Base-by-base conservation (phyloP, 2,888 invertebrate species). In the Pollenia griseotomentosa region DNA sequence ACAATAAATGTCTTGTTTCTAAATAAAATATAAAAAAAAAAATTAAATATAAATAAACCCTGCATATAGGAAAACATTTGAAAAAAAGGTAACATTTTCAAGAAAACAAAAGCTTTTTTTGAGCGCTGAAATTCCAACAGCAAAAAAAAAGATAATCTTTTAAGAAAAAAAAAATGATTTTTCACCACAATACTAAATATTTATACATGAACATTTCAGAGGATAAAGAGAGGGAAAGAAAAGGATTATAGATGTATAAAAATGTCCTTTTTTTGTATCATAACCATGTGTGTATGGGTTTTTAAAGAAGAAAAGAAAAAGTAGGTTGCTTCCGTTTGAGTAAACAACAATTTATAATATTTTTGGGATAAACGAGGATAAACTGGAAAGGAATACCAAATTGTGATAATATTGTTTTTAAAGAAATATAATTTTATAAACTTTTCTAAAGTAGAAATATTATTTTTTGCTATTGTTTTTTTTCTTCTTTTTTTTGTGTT, bases 261-360 rank as follows among this genome's bases (percentile, higher is more conserved):
- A 14, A 59, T 59, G 14, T 59, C 59, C 59, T 59, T 59, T 19
- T 19, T 19, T n/a, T 19, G 66, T 11, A 14, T 66, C 14, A 5
- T 14, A 0, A 48, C 66, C 23, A 66, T 12, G 14, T 66, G 66
- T 66, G n/a, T 3, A 14, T 33, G 23, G 14, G 14, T 33, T 66
- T 33, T 40, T 7, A 16, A 23, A 16, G 4, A 33, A 33, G 33
- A 16, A 16, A 33, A 23, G 14, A 53, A 77, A n/a, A 53, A 53
- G 63, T 53, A 19, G 10, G 53, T 48, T 51, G 59, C 33, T 63
- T 65, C n/a, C 23, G 51, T 46, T 40, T 65, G 23, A 65, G 53
- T 77, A 53, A 63, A 42, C 63, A 63, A 9, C 16, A 63, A 63
- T 63, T 51, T 33, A 12, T 40, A 16, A 19, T 55, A 8, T 42